Conservation (phyloP, 2,888 invertebrate genomes). For the Acrobasis suavella region DNA sequence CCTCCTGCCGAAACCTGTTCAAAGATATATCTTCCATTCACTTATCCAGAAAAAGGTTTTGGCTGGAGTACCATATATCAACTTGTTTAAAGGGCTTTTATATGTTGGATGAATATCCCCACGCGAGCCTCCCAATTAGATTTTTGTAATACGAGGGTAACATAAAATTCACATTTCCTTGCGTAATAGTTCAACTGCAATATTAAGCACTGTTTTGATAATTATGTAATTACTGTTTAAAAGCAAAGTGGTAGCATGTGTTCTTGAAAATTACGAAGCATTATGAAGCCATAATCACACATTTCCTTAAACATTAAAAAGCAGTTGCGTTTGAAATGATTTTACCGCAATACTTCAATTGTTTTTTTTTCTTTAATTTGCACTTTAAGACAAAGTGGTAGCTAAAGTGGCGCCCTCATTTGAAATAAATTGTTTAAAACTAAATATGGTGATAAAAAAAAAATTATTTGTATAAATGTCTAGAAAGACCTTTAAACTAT, state of each 20-base stretch:
- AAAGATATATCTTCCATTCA: too few species aligned
- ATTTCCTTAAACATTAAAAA: constrained; percentile 4
- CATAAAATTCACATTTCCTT: neutral
- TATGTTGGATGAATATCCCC: too few species aligned
- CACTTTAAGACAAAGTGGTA: neutral
- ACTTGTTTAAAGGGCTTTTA: too few species aligned
- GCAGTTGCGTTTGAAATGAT: neutral
- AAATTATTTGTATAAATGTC: too few species aligned
- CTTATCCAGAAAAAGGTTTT: too few species aligned
- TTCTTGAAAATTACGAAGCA: constrained; percentile 5
- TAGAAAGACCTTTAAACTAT: too few species aligned
- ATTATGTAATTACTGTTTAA: constrained; percentile 5
- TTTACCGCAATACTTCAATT: constrained; percentile 1
- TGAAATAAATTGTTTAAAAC: too few species aligned
- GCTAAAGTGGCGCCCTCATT: too few species aligned
- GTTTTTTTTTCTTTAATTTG: neutral
- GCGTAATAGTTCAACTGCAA: neutral
- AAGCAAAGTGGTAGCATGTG: constrained; percentile 5
- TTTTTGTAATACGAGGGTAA: neutral
- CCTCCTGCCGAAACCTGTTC: too few species aligned
- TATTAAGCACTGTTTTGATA: neutral
- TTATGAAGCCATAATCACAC: constrained; percentile 2
- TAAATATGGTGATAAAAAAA: too few species aligned
- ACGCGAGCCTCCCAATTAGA: too few species aligned
- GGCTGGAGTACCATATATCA: too few species aligned